Evolutionary conservation across 2,113 vertebrate species (phyloP).

Genomic region (Dendropsophus ebraccatus): DNA sequence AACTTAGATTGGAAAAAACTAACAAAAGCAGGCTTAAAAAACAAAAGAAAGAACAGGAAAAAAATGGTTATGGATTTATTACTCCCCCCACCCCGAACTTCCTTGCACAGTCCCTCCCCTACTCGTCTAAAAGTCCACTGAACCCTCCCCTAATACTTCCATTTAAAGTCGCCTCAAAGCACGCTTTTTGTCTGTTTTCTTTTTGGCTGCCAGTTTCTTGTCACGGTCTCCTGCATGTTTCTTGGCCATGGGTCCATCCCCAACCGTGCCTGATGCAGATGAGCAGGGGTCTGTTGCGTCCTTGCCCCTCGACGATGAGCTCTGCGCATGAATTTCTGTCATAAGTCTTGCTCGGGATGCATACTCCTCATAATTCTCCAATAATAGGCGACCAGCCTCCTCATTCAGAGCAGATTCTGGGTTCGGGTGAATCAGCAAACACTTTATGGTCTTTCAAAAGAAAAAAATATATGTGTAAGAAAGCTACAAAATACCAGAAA

Average conservation of each 20-base stretch:
- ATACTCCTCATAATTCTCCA: constrained; percentile 91
- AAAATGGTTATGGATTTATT: constrained; percentile 39
- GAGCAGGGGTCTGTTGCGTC: constrained; percentile 64
- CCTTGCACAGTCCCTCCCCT: constrained; percentile 16
- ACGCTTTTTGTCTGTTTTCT: constrained; percentile 92
- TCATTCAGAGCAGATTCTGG: constrained; percentile 90
- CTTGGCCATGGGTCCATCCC: constrained; percentile 85
- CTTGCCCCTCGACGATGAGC: constrained; percentile 37
- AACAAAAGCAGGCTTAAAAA: constrained; percentile 54
- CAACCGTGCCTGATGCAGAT: constrained; percentile 61
- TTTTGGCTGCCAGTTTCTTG: constrained; percentile 80
- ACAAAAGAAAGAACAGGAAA: constrained; percentile 37
- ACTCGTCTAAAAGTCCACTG: constrained; percentile 8
- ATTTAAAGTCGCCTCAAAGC: constrained; percentile 86
- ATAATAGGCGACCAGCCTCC: constrained; percentile 85
- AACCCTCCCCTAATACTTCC: background rate
- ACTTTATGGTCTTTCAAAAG: constrained; percentile 82
- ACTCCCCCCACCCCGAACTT: constrained; percentile 6
- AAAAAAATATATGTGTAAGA: too few species aligned
- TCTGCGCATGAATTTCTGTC: constrained; percentile 87
- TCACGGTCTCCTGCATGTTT: constrained; percentile 89
- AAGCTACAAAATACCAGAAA: too few species aligned
- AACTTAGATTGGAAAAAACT: constrained; percentile 55
- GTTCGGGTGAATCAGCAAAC: constrained; percentile 93
- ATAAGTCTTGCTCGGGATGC: constrained; percentile 86